These are phyloP conservation scores for Chironomus riparius DNA, from an alignment of 2,888 invertebrate genomes.

Conservation along the genomic window DNA sequence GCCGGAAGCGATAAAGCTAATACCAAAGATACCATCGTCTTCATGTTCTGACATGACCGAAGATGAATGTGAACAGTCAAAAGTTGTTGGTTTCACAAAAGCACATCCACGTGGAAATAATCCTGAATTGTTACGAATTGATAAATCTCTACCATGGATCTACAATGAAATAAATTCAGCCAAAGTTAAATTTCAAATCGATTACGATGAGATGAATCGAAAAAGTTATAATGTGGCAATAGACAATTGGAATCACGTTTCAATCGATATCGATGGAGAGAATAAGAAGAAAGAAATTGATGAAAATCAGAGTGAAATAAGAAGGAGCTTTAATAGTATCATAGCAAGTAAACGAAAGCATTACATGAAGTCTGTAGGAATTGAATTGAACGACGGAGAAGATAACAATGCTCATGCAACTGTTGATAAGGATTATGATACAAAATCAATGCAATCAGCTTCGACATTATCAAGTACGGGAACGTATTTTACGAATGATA, in stretches of 20 bases:
- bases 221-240: background rate
- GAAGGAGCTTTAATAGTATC: background rate
- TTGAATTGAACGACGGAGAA: background rate
- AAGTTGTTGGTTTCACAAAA: background rate
- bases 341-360: background rate
- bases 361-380: background rate
- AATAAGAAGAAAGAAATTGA: background rate
- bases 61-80: background rate
- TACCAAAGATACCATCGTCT: slow-evolving; percentile 5
- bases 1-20: background rate
- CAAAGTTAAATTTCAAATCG: background rate
- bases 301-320: background rate
- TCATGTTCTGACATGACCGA: background rate
- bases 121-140: background rate
- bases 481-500: slow-evolving; percentile 40
- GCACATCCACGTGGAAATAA: slow-evolving; percentile 14
- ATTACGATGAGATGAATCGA: background rate
- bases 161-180: background rate
- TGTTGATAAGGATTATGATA: slow-evolving; percentile 31
- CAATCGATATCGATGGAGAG: background rate
- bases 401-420: slow-evolving; percentile 21
- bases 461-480: slow-evolving; percentile 38
- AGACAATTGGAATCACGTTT: background rate
- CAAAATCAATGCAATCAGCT: slow-evolving; percentile 35
- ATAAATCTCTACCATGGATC: slow-evolving; percentile 22